Conservation (phyloP, 2,888 invertebrate species). For the Trachelus iudaicus region DNA sequence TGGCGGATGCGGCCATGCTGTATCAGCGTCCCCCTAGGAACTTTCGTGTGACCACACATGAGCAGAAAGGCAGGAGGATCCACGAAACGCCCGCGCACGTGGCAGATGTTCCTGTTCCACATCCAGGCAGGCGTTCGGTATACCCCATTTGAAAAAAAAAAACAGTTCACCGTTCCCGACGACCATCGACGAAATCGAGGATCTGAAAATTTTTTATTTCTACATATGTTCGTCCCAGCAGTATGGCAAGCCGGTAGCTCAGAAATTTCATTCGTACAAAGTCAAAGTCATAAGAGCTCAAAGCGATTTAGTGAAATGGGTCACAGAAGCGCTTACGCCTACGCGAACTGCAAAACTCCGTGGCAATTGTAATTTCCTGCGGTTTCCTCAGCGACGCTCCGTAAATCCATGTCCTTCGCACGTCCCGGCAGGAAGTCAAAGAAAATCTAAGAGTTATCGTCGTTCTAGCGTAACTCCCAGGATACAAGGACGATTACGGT, state of each 20-base stretch:
- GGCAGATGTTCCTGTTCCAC: conserved; percentile 51
- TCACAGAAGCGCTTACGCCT: neutral
- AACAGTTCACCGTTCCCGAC: neutral
- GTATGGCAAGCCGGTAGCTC: neutral
- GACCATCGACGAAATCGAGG: neutral
- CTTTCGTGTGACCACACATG: conserved; percentile 23
- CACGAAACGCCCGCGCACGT: conserved; percentile 51
- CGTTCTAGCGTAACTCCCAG: neutral
- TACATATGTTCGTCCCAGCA: neutral
- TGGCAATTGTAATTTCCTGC: conserved; percentile 14
- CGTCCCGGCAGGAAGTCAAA: neutral
- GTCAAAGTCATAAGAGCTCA: neutral
- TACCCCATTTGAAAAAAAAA: neutral
- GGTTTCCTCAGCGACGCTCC: conserved; percentile 4
- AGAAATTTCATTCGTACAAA: neutral
- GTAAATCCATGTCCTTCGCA: conserved; percentile 1
- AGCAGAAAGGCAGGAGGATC: conserved; percentile 34
- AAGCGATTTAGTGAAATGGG: neutral
- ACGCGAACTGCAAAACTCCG: conserved; percentile 6
- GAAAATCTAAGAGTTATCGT: neutral
- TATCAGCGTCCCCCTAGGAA: conserved; percentile 38
- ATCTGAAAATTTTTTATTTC: neutral
- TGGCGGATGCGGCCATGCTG: conserved; percentile 56
- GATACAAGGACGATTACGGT: neutral
- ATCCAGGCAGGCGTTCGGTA: conserved; percentile 43